These are phyloP conservation scores for Thelaira solivaga DNA, from an alignment of 2,888 invertebrate species.

Conservation along the genomic window DNA sequence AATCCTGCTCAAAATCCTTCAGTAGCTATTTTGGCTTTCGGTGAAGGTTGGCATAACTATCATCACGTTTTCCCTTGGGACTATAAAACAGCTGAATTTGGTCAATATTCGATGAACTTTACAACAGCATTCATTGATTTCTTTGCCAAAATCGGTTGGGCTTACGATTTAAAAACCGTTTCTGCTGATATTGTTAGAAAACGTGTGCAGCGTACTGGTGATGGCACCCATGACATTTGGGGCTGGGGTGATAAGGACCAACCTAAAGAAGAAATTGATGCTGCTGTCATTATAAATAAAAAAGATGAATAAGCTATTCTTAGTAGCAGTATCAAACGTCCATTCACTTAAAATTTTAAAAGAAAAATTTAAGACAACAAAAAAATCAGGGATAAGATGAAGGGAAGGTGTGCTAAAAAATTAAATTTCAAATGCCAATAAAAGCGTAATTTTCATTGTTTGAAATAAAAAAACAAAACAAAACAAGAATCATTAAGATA, in stretches of 20 bases:
- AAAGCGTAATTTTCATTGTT: constrained; percentile 3
- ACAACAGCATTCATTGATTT: constrained; percentile 88
- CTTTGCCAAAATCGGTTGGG: constrained; percentile 90
- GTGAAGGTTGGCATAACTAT: constrained; percentile 91
- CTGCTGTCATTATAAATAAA: constrained; percentile 80
- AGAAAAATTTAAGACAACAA: constrained; percentile 12
- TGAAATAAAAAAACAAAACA: constrained; percentile 2
- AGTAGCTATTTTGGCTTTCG: constrained; percentile 82
- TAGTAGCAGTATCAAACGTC: constrained; percentile 44
- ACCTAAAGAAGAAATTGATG: constrained; percentile 78
- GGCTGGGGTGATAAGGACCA: constrained; percentile 88
- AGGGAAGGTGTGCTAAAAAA: constrained; percentile 54
- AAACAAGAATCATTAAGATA: background rate
- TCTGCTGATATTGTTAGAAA: constrained; percentile 83
- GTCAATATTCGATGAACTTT: constrained; percentile 84
- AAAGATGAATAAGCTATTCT: constrained; percentile 78
- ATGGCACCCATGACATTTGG: constrained; percentile 86
- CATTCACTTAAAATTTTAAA: constrained; percentile 25
- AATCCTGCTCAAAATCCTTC: constrained; percentile 82
- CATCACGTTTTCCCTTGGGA: constrained; percentile 92
- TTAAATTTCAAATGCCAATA: background rate
- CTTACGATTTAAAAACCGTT: constrained; percentile 90
- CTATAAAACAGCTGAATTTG: constrained; percentile 89
- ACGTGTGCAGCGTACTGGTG: constrained; percentile 85
- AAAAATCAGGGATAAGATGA: constrained; percentile 58